Evolutionary conservation across 2,888 invertebrate genomes (phyloP).

Genomic region (Tiliacea citrago): DNA sequence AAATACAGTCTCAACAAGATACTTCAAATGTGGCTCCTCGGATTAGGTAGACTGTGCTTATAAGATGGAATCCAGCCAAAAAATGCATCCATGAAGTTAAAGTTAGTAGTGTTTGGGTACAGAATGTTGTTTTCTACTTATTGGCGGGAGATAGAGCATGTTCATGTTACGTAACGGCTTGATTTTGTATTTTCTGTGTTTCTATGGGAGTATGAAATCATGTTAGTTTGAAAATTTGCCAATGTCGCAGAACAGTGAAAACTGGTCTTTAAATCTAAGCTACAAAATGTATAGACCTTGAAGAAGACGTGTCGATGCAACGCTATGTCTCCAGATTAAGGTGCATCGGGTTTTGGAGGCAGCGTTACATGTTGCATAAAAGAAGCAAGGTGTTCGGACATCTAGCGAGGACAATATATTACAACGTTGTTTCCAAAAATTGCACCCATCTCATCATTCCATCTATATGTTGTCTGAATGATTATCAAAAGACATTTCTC

Average conservation of each 20-base stretch:
- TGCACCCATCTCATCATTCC: neutral
- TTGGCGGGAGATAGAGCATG: slow-evolving; percentile 43
- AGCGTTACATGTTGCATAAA: slow-evolving; percentile 30
- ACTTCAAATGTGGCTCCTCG: slow-evolving; percentile 38
- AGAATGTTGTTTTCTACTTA: slow-evolving; percentile 40
- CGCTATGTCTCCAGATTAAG: slow-evolving; percentile 32
- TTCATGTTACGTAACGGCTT: slow-evolving; percentile 30
- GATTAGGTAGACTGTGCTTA: slow-evolving; percentile 41
- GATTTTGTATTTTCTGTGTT: slow-evolving; percentile 22
- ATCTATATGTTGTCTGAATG: slow-evolving; percentile 1
- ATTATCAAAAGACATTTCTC: slow-evolving; percentile 17
- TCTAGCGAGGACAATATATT: slow-evolving; percentile 6
- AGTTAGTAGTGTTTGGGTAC: slow-evolving; percentile 50
- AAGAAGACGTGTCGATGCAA: slow-evolving; percentile 31
- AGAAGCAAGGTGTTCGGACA: slow-evolving; percentile 14
- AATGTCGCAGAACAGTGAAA: slow-evolving; percentile 1
- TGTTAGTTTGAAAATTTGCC: slow-evolving; percentile 35
- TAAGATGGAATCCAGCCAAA: slow-evolving; percentile 63
- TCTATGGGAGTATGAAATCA: slow-evolving; percentile 4
- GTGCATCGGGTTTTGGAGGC: slow-evolving; percentile 8
- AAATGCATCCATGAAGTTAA: slow-evolving; percentile 49
- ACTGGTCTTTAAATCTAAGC: slow-evolving; percentile 8
- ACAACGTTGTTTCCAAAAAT: neutral
- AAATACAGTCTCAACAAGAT: slow-evolving; percentile 26
- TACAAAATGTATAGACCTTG: slow-evolving; percentile 26